Evolutionary conservation across 2,888 invertebrate genomes (phyloP).

Genomic region (Epirrhoe tristata): DNA sequence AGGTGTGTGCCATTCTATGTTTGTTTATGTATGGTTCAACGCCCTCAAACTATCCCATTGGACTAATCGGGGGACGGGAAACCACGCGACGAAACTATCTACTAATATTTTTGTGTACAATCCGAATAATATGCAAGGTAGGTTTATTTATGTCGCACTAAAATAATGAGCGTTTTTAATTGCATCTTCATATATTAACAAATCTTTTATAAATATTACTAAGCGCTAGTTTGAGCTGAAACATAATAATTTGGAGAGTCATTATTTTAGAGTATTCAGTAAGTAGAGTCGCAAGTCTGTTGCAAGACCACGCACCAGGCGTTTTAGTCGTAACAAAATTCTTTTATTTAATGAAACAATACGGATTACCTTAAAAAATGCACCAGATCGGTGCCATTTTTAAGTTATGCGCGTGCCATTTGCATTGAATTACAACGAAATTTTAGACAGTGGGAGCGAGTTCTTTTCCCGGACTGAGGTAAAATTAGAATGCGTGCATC

Average conservation of each 20-base stretch:
- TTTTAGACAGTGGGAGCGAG: constrained; percentile 48
- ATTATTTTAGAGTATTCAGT: too few species aligned
- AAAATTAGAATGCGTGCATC: constrained; percentile 63
- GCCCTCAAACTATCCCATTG: constrained; percentile 26
- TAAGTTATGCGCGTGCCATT: background rate
- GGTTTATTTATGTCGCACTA: constrained; percentile 12
- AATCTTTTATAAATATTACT: too few species aligned
- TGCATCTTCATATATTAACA: background rate
- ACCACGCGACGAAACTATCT: constrained; percentile 21
- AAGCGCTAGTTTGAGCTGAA: too few species aligned
- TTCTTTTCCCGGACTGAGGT: constrained; percentile 53
- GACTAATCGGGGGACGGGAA: constrained; percentile 24
- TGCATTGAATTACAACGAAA: background rate
- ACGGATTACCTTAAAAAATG: too few species aligned
- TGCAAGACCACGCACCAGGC: too few species aligned
- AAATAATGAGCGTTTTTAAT: background rate
- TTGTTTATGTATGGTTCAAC: constrained; percentile 29
- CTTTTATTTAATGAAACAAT: too few species aligned
- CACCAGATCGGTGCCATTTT: too few species aligned
- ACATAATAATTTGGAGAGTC: too few species aligned
- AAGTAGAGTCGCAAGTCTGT: too few species aligned
- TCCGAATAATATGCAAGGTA: background rate
- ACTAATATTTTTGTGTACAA: constrained; percentile 13
- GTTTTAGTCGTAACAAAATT: too few species aligned
- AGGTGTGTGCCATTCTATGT: constrained; percentile 14